Conservation (phyloP, 1,140 invertebrate genomes). For the Zelostemma sp. region DNA sequence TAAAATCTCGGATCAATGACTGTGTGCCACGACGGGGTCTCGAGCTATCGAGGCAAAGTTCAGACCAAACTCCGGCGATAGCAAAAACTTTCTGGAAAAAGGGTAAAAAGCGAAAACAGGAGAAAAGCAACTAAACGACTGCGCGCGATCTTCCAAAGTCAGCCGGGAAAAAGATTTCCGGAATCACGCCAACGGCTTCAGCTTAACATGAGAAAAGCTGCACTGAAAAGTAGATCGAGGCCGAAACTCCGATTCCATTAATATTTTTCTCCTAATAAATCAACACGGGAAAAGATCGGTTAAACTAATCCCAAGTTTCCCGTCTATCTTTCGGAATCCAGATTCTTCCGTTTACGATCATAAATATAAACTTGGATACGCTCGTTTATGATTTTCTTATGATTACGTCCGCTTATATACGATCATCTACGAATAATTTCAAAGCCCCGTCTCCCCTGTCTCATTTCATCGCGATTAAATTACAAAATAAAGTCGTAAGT, state of each 20-base stretch:
- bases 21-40: constrained; percentile 17
- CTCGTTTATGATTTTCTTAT: too few species aligned
- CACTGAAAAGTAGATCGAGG: constrained; percentile 27
- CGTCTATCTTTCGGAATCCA: too few species aligned
- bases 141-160: constrained; percentile 35
- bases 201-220: constrained; percentile 40
- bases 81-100: constrained; percentile 36
- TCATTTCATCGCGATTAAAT: too few species aligned
- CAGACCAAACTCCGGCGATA: constrained; percentile 22
- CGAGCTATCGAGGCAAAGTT: constrained; percentile 33
- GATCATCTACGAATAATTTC: too few species aligned
- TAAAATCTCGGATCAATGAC: constrained; percentile 43
- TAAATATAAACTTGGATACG: too few species aligned
- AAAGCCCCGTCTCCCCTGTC: too few species aligned
- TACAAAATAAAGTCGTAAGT: neutral
- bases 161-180: constrained; percentile 44
- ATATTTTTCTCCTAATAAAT: constrained; percentile 34
- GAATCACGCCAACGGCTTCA: constrained; percentile 48
- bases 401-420: too few species aligned
- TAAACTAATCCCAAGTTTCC: too few species aligned
- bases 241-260: constrained; percentile 44
- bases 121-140: constrained; percentile 42
- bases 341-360: too few species aligned
- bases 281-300: too few species aligned
- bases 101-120: constrained; percentile 29